phyloP scores from a whole-genome alignment of 2,113 vertebrate genomes.

The Corvus hawaiiensis region DNA sequence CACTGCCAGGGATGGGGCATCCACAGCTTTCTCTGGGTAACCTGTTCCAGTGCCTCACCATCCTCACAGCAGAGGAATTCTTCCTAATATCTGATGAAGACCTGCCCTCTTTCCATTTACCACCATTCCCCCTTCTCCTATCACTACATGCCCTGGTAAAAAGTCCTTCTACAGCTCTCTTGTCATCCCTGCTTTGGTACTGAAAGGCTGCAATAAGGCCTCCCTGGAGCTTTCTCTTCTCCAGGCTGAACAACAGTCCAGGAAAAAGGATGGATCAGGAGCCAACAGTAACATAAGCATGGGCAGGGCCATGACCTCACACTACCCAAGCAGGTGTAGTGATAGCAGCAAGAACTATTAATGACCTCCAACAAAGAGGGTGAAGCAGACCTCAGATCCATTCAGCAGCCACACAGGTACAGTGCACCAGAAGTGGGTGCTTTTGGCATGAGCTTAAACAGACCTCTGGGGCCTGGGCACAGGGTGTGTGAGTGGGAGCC shows the following conservation, averaged over 20 bases:
- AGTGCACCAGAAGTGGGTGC: accelerated
- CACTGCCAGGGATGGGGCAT: not conserved
- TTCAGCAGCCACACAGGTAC: not conserved
- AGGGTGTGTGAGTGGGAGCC: not conserved
- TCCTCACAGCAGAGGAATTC: not conserved
- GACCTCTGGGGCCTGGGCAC: not conserved
- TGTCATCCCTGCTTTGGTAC: not conserved
- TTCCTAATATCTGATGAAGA: not conserved
- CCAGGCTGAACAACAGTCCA: not conserved
- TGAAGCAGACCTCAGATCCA: not conserved
- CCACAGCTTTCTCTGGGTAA: not conserved
- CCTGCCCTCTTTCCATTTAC: not conserved
- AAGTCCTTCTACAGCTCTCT: not conserved
- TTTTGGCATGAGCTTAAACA: not conserved
- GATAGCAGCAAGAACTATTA: not conserved
- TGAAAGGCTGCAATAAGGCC: not conserved
- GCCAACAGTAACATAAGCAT: not conserved
- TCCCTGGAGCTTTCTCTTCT: not conserved
- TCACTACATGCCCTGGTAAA: too few relatives aligned
- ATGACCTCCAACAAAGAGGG: not conserved
- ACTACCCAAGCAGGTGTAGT: not conserved
- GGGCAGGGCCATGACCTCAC: not conserved
- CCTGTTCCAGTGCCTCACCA: not conserved
- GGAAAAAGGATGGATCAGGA: not conserved
- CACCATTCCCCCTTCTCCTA: too few relatives aligned